Percentiles rank a stretch among this genome's conserved stretches.
phyloP scores from a whole-genome alignment of 2,888 invertebrate genomes.

The Noctua fimbriata region DNA sequence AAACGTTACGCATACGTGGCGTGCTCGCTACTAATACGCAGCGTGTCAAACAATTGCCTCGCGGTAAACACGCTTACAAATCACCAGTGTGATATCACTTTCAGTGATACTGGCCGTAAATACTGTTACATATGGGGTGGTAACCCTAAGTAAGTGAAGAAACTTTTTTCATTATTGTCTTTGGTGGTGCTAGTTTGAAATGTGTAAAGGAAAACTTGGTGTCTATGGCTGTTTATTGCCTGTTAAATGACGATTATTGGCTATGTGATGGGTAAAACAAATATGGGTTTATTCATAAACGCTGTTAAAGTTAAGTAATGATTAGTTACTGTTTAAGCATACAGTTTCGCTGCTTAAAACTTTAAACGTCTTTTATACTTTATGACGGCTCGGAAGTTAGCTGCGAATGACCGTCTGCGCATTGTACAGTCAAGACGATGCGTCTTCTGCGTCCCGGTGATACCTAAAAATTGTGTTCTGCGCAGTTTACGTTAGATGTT shows the following conservation, averaged over 20 bases:
- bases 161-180: conserved; percentile 55
- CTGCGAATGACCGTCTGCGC: neutral
- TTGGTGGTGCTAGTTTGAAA: conserved; percentile 26
- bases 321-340: neutral
- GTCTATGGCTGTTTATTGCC: conserved; percentile 4
- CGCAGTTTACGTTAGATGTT: no score
- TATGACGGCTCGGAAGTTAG: neutral
- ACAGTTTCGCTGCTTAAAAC: neutral
- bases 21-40: neutral
- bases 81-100: neutral
- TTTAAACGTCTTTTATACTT: neutral
- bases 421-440: no score
- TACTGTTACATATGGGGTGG: conserved; percentile 33
- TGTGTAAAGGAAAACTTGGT: conserved; percentile 19
- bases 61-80: neutral
- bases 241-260: conserved; percentile 7
- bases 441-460: no score
- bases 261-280: neutral
- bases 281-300: neutral
- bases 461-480: no score
- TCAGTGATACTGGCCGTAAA: conserved; percentile 25
- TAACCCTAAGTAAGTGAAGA: conserved; percentile 24
- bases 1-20: neutral
- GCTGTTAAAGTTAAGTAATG: neutral
- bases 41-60: neutral